Evolutionary conservation across 1,140 invertebrate genomes (phyloP), one percentile per base, ranked within the genome.

Genomic region (Drosophila arizonae): DNA sequence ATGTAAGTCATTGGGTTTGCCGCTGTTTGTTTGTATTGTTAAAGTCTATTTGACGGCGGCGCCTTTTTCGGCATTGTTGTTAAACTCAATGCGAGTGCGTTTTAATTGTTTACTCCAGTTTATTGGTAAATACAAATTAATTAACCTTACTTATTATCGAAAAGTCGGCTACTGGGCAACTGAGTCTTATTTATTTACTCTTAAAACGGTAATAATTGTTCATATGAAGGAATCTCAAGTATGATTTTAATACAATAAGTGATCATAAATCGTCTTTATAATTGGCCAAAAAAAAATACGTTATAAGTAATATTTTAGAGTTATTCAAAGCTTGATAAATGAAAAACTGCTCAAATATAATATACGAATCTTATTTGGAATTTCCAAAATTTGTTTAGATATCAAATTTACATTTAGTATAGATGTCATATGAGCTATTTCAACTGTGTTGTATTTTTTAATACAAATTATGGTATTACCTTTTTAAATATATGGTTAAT

Each of bases 1-100:
- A 86, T 86, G 84, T 86, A 86, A 86, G 82, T 87, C 82, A 86
- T 86, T 86, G 82, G 82, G 82, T 76, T 55, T 26, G 43, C 2
- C 36, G 13, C 17, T 64, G 10, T 57, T 36, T 33, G 30, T 51
- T 62, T 26, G 60, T 3, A 13, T 48, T 50, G 28, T 46, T 36
- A 5, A 15, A 11, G 58, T 36, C 26, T 36, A 15, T 15, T 30
- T 46, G 64, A 13, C n/a, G 54, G 33, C 65, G 55, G 63, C 48
- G 48, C n/a, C 57, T 81, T 75, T 76, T 85, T 71, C 48, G 17
- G 30, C 39, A 61, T 68, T 55, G 41, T 72, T 61, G 71, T 69
- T 39, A 51, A 56, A 76, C 17, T 46, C 41, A 64, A 63, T 55
- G 39, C 33, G 26, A 41, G 1, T 54, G 33, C 9, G 13, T 45